Base-by-base conservation (phyloP, 2,797 vertebrate species). In the Corythornis leucogaster region DNA sequence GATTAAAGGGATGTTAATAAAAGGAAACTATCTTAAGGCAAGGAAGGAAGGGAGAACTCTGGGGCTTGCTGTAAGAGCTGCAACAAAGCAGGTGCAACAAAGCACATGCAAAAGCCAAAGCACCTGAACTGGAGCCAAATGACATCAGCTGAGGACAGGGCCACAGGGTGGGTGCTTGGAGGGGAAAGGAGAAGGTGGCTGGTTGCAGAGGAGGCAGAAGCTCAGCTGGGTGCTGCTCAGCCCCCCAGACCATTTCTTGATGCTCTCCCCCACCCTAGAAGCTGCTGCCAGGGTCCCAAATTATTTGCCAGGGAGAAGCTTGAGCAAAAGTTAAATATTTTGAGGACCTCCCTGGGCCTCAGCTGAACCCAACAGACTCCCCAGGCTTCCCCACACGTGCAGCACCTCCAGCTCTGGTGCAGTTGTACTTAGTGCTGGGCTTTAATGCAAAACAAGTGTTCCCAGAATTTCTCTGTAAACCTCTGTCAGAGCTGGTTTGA, bases 181-280 rank as follows among this genome's bases (percentile, higher is more conserved):
- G 70, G 19, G n/a, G n/a, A 8, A 5, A 9, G 26, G 11, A 28
- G 48, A 21, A 25, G 24, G 61, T 17, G 30, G 21, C 40, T 61
- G 2, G 2, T 6, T 25, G 46, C 53, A 59, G 45, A 46, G 38
- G 38, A 9, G 19, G 46, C 61, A 21, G 28, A 15, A 80, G 31
- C 51, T 22, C 57, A 19, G 7, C 17, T 14, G 18, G 43, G 43
- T 15, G 8, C 19, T 31, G 25, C 51, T 24, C 15, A 77, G 15
- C 24, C 42, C 46, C 30, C 64, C 38, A 9, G 38, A 22, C 54
- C 53, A 10, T 2, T 21, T 5, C 55, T 2, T 21, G 19, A 6
- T 2, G 0, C 42, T 4, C 26, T 7, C 26, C 51, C 16, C 2
- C 0, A 9, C 38, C n/a, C 13, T n/a, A 2, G 0, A 3, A 75